A percentile compares a stretch with the other conserved stretches of the same genome.
phyloP scores from a whole-genome alignment of 30 jellyfish, hydroid and myxozoan species.

The Phacellophora camtschatica region DNA sequence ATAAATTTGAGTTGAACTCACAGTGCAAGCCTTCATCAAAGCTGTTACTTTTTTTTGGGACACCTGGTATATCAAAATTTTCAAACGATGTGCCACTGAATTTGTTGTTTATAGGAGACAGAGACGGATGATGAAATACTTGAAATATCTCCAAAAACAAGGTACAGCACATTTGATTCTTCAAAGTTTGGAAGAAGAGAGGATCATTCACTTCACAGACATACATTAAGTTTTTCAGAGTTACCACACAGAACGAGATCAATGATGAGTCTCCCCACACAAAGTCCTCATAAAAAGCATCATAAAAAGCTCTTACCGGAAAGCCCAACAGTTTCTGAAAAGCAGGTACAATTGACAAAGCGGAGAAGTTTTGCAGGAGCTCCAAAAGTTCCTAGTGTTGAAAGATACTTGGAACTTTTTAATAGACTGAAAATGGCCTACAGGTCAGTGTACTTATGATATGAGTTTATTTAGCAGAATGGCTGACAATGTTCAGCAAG shows the following conservation, averaged over 20 bases:
- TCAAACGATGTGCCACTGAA: no score
- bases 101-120: not conserved
- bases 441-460: conserved; percentile 60
- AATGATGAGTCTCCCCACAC: conserved; percentile 23
- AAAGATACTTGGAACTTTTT: conserved; percentile 57
- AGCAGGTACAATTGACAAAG: conserved; percentile 57
- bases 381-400: conserved; percentile 45
- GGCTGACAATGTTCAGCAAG: no score
- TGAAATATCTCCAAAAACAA: conserved; percentile 16
- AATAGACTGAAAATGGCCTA: conserved; percentile 46
- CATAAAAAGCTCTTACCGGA: conserved; percentile 77
- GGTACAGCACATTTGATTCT: conserved; percentile 36
- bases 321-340: conserved; percentile 80
- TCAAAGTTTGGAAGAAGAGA: not conserved
- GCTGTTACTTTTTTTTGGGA: no score
- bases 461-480: no score
- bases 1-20: no score
- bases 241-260: conserved; percentile 66
- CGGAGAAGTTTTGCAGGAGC: conserved; percentile 59
- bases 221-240: conserved; percentile 8
- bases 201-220: conserved; percentile 1
- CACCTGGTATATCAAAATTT: no score
- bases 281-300: conserved; percentile 11
- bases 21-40: no score
- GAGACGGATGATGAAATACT: conserved; percentile 19